These are phyloP conservation scores for Apostichopus parvimensis DNA, from an alignment of 35 echinoderm and acorn worm genomes.

Conservation along the genomic window DNA sequence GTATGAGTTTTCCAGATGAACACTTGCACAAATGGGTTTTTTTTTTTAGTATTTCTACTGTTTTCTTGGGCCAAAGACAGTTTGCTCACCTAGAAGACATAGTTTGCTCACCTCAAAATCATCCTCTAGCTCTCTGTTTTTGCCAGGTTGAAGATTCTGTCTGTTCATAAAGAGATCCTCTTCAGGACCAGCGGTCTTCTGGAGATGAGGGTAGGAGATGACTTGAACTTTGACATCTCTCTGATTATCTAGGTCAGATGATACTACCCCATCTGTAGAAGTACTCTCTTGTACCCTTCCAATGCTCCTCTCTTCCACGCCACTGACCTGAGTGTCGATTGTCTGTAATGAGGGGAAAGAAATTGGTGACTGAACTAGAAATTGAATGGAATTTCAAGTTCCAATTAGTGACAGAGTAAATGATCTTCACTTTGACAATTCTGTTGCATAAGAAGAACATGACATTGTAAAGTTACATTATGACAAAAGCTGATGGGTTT, in stretches of 20 bases:
- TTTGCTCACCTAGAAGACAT: too few species aligned
- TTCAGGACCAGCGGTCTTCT: not conserved
- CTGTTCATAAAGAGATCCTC: slow-evolving; percentile 25
- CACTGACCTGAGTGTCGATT: not conserved
- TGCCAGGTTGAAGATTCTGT: not conserved
- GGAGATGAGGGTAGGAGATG: not conserved
- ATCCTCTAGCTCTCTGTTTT: not conserved
- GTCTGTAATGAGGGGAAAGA: not conserved
- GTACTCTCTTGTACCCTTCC: not conserved
- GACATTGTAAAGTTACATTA: too few species aligned
- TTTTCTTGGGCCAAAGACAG: not conserved
- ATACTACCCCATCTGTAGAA: not conserved
- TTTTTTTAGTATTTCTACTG: too few species aligned
- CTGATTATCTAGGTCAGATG: slow-evolving; percentile 12
- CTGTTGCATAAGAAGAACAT: too few species aligned
- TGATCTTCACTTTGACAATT: too few species aligned
- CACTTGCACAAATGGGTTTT: too few species aligned
- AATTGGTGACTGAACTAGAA: too few species aligned
- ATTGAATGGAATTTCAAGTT: too few species aligned
- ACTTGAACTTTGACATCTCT: slow-evolving; percentile 7
- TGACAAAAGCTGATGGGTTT: too few species aligned
- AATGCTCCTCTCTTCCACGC: not conserved
- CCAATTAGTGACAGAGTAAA: too few species aligned
- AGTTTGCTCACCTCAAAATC: slow-evolving; percentile 28
- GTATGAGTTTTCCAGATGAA: too few species aligned